Evolutionary conservation across 1,140 invertebrate species (phyloP).

Genomic region (Helicoverpa armigera): DNA sequence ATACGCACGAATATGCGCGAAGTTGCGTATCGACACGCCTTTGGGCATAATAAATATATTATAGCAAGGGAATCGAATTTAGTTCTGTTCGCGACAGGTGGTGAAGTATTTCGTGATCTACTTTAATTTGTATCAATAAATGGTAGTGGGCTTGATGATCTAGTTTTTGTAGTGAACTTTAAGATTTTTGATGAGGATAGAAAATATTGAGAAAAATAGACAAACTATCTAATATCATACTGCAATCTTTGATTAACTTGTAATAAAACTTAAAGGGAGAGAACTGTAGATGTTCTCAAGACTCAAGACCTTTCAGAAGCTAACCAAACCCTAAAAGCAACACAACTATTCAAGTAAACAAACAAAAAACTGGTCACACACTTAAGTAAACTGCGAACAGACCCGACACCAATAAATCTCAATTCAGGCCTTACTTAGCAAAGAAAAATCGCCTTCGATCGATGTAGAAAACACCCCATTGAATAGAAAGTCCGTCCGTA

Average conservation of each 20-base stretch:
- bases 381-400: neutral
- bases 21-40: constrained; percentile 23
- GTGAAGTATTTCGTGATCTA: constrained; percentile 1
- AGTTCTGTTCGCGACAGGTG: constrained; percentile 17
- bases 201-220: too few species aligned
- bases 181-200: too few species aligned
- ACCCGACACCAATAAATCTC: constrained; percentile 35
- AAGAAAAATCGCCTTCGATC: constrained; percentile 33
- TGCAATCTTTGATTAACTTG: too few species aligned
- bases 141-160: neutral
- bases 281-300: neutral
- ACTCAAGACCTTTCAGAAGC: neutral
- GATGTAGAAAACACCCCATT: constrained; percentile 38
- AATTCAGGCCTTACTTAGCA: constrained; percentile 11
- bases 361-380: constrained; percentile 22
- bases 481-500: constrained; percentile 51
- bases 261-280: neutral
- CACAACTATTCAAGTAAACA: constrained; percentile 11
- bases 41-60: neutral
- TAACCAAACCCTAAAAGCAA: neutral
- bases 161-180: neutral
- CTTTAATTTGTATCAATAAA: neutral
- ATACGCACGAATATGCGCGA: neutral
- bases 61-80: constrained; percentile 1
- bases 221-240: too few species aligned